Base-by-base conservation (phyloP, 2,888 invertebrate genomes). In the Lapara coniferarum region DNA sequence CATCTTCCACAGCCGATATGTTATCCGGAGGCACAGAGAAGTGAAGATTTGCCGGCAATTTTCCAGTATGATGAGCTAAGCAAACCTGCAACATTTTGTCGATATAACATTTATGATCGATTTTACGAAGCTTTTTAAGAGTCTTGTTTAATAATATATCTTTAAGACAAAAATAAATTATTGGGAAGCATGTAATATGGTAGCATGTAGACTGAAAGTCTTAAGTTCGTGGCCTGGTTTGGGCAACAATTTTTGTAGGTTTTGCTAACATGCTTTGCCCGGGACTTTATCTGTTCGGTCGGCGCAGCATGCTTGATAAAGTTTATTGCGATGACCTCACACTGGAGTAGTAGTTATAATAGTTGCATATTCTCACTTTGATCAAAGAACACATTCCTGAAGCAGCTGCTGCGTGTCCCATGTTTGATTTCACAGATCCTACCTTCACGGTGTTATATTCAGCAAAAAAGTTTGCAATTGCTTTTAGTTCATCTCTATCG, bases 401-500 rank as follows among this genome's bases (percentile, higher is more conserved):
- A 30, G 83, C 87, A 2, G 81, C 74, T 67, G 88, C 86, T 51
- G 84, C 80, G 58, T 87, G 79, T 0, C 89, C 89, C 82, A 88
- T 85, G 66, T 88, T 88, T 2, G 88, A 88, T 71, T 85, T 88
- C 0, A 89, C 83, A 55, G 84, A 75, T 52, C 89, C 89, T 72
- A 96, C 92, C 70, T 94, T 89, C 1, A 96, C 85, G 6, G 95
- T 93, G 37, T 93, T 94, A 51, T 89, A 86, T 63, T 89, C 85
- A 68, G 91, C 92, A 78, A 95, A 95, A 10, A 95, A 86, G 69
- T 95, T 91, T 8, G 92, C 90, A 69, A 96, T 94, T 8, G 95
- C 94, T 80, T 94, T 93, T 5, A 95, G 86, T 83, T 96, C 96
- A 76, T 95, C 94, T 0, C 94, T 94, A 81, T 96, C 96, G 37